Base-by-base conservation (phyloP, 1,140 invertebrate species). In the Phymastichus coffea region DNA sequence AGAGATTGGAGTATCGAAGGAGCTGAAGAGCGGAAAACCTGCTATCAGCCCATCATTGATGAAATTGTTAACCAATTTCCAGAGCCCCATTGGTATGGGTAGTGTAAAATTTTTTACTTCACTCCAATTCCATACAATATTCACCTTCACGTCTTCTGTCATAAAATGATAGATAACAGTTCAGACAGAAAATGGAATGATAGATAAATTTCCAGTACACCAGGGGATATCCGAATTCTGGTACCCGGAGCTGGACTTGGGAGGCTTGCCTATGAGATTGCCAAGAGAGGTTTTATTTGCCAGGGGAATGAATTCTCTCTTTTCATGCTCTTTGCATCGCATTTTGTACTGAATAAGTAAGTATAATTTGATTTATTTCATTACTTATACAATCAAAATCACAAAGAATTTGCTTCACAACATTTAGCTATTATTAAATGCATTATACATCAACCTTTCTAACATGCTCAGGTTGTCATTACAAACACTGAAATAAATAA, bases 241-340 rank as follows among this genome's bases (percentile, higher is more conserved):
- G 94, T 98, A 22, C 95, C 97, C 17, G 97, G 97, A 12, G 93
- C 95, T 19, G 97, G 97, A 0, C 80, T 99, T 4, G 96, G 95
- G 2, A 81, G 97, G 57, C 80, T 99, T 1, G 91, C 94, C 0
- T 98, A 90, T 81, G 97, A 99, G 80, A 88, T 99, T 12, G 94
- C 95, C 0, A 85, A 83, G 61, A 80, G 86, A 37, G 97, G 96
- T 4, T 99, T 91, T 75, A 86, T 83, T 7, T 97, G 95, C 70
- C 92, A 98, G 81, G 97, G 96, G 62, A 99, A 99, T 74, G 97
- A 99, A 81, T 98, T 96, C 78, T 96, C 93, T 35, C 84, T 98
- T 2, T 98, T 96, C 72, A 99, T 99, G 97, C 80, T 99, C 1
- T 92, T 99, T 68, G 91, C 94, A 1, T 97, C 95, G 20, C 95